Conservation (phyloP, 1,140 invertebrate genomes). For the Triops longicaudatus region DNA sequence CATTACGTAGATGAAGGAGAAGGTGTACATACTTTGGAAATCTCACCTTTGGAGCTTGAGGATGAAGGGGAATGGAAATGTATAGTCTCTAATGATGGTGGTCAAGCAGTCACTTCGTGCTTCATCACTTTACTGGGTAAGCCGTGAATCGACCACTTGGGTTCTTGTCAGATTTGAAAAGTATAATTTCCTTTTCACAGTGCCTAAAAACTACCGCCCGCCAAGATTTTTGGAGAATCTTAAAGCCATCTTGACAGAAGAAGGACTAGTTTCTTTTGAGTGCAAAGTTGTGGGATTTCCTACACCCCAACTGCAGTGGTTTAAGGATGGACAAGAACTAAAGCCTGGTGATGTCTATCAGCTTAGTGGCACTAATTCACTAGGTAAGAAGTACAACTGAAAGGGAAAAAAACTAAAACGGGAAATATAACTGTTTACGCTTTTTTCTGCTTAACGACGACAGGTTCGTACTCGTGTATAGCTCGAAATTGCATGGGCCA, state of each 20-base stretch:
- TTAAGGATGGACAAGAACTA: conserved; percentile 81
- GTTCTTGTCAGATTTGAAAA: neutral
- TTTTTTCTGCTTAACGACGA: neutral
- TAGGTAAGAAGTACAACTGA: conserved; percentile 42
- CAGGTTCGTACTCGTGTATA: conserved; percentile 81
- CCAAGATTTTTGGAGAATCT: conserved; percentile 81
- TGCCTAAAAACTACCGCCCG: conserved; percentile 80
- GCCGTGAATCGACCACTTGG: neutral
- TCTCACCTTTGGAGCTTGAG: conserved; percentile 58
- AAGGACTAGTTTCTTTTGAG: conserved; percentile 83
- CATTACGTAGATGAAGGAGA: conserved; percentile 66
- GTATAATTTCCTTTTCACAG: conserved; percentile 41
- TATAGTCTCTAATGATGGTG: conserved; percentile 46
- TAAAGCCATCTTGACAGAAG: conserved; percentile 76
- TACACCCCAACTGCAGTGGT: conserved; percentile 74
- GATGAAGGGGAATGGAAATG: conserved; percentile 86
- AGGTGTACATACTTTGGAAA: conserved; percentile 64
- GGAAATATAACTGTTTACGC: too few species aligned
- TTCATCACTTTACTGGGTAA: conserved; percentile 51
- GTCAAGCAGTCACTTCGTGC: conserved; percentile 48
- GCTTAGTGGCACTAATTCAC: conserved; percentile 74
- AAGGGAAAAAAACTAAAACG: neutral
- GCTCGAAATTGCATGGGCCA: conserved; percentile 86
- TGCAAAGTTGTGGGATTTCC: conserved; percentile 87
- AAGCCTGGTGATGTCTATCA: conserved; percentile 88